Percentiles rank a stretch among this genome's conserved stretches.
Conservation (phyloP, 2,113 vertebrate species). For the Hyperopisus bebe region DNA sequence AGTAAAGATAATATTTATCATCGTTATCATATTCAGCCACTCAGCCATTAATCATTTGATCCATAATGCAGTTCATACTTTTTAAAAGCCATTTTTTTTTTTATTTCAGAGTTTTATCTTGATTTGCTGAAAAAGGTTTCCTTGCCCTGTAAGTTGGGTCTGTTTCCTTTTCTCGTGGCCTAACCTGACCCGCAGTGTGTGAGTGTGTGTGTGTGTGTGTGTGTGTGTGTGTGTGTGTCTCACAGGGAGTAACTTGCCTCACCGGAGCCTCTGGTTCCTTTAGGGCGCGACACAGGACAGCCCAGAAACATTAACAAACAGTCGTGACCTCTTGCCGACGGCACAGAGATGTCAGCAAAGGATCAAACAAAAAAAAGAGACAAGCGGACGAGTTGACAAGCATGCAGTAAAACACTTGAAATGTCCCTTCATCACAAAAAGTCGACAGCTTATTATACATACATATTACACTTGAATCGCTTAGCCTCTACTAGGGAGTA, state of each 20-base stretch:
- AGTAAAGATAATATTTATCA: slow-evolving; percentile 4
- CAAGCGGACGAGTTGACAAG: neutral
- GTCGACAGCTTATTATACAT: neutral
- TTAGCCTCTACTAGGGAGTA: neutral
- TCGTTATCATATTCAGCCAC: neutral
- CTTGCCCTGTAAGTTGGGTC: neutral
- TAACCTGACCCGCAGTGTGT: neutral
- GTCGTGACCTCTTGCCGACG: neutral
- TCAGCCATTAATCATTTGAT: slow-evolving; percentile 1
- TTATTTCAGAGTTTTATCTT: neutral
- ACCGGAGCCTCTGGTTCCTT: slow-evolving; percentile 10
- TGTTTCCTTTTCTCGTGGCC: neutral
- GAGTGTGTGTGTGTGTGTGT: neutral
- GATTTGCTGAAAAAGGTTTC: neutral
- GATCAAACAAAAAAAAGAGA: neutral
- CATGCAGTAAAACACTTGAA: neutral
- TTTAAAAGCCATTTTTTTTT: neutral
- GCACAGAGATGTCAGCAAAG: neutral
- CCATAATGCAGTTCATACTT: neutral
- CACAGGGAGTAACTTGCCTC: neutral
- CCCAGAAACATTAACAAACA: neutral
- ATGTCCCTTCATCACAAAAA: neutral
- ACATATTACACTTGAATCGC: neutral
- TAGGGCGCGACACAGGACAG: neutral
- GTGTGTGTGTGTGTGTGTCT: neutral